These are phyloP conservation scores for Vimba vimba DNA, from an alignment of 2,113 vertebrate species.

Conservation along the genomic window DNA sequence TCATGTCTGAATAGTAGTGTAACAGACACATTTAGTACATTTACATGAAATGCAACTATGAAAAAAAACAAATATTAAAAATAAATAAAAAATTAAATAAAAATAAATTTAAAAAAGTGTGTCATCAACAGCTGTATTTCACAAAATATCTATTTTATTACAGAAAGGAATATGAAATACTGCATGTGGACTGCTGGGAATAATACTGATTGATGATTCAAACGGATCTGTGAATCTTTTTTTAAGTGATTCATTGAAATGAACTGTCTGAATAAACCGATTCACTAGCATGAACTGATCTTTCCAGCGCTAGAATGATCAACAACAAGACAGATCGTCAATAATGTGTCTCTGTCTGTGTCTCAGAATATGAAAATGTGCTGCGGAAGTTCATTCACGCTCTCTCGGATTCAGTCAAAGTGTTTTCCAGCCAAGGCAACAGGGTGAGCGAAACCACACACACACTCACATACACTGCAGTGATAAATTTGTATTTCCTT, in stretches of 20 bases:
- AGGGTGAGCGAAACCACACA: conserved; percentile 74
- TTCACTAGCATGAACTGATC: background rate
- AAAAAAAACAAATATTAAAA: too few relatives aligned
- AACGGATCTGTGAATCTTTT: background rate
- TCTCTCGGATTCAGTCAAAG: conserved; percentile 83
- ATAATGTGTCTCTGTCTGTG: background rate
- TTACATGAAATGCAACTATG: too few relatives aligned
- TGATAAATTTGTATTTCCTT: background rate
- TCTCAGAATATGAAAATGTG: conserved; percentile 81
- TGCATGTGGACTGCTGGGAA: background rate
- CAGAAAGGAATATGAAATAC: background rate
- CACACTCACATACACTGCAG: background rate
- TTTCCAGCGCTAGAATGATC: background rate
- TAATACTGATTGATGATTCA: background rate
- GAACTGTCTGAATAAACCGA: background rate
- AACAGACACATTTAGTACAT: too few relatives aligned
- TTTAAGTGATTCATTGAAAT: background rate
- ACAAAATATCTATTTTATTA: background rate
- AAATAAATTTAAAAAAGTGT: too few relatives aligned
- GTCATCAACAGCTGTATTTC: background rate
- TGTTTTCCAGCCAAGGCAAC: conserved; percentile 83
- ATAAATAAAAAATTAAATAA: too few relatives aligned
- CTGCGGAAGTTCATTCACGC: conserved; percentile 79
- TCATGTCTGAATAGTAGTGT: too few relatives aligned
- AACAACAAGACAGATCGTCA: background rate